Percentiles rank a stretch among this genome's conserved stretches.
Conservation (phyloP, 2,797 vertebrate genomes). For the Lindbergichthys nudifrons region DNA sequence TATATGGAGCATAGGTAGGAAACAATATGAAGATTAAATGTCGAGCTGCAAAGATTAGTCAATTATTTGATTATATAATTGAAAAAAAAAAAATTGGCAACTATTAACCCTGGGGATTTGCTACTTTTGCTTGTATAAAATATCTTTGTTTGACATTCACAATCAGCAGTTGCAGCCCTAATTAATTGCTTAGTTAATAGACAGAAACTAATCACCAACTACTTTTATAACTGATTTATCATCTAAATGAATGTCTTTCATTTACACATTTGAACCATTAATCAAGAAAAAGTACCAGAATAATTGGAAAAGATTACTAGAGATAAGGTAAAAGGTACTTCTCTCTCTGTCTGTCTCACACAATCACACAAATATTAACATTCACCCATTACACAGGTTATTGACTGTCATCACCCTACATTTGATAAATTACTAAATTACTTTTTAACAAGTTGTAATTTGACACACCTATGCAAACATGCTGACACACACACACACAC, state of each 20-base stretch:
- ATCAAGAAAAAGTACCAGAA: neutral
- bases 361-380: conserved; percentile 26
- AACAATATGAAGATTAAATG: neutral
- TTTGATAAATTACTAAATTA: conserved; percentile 71
- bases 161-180: neutral
- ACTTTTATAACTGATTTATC: neutral
- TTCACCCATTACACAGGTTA: conserved; percentile 47
- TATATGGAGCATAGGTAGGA: too few species aligned
- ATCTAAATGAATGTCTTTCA: neutral
- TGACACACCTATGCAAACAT: conserved; percentile 83
- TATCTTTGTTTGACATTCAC: neutral
- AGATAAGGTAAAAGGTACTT: neutral
- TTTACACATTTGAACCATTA: neutral
- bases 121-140: neutral
- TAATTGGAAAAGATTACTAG: neutral
- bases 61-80: neutral
- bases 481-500: conserved; percentile 75
- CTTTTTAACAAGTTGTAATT: conserved; percentile 81
- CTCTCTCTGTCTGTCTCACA: neutral
- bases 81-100: neutral
- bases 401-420: conserved; percentile 56
- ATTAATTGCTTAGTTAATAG: neutral
- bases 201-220: neutral
- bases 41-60: neutral
- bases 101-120: neutral